Conservation (phyloP, 2,797 vertebrate species). For the Oceanodroma leucorhoa region DNA sequence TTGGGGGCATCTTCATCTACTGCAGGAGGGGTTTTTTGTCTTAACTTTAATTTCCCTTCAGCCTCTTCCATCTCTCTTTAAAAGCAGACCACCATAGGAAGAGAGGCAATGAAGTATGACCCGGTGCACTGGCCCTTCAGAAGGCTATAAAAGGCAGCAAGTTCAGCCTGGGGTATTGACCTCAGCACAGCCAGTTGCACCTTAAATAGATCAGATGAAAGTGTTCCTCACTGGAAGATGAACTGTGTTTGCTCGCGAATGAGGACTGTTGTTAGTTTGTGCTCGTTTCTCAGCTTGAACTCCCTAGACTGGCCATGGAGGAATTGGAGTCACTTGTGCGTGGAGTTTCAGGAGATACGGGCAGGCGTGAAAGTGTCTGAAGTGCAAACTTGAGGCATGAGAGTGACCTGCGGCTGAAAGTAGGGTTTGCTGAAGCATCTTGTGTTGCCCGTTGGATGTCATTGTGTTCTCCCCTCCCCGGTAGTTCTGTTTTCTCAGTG, state of each 20-base stretch:
- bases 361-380: not conserved
- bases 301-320: not conserved
- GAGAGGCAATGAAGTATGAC: not conserved
- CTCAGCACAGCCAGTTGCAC: conserved; percentile 17
- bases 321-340: rapidly evolving
- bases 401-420: not conserved
- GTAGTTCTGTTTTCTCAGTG: not conserved
- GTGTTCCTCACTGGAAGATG: not conserved
- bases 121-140: not conserved
- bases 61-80: not conserved
- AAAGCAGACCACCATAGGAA: not conserved
- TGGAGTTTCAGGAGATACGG: not conserved
- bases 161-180: conserved; percentile 32
- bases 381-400: not conserved
- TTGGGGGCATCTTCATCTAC: not conserved
- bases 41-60: not conserved
- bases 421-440: not conserved
- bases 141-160: not conserved
- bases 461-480: rapidly evolving
- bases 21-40: not conserved
- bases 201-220: conserved; percentile 41
- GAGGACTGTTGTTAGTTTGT: not conserved
- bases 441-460: rapidly evolving
- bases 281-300: not conserved
- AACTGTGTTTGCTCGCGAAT: not conserved